Conservation (phyloP, 2,797 vertebrate genomes). For the Calcarius lapponicus region DNA sequence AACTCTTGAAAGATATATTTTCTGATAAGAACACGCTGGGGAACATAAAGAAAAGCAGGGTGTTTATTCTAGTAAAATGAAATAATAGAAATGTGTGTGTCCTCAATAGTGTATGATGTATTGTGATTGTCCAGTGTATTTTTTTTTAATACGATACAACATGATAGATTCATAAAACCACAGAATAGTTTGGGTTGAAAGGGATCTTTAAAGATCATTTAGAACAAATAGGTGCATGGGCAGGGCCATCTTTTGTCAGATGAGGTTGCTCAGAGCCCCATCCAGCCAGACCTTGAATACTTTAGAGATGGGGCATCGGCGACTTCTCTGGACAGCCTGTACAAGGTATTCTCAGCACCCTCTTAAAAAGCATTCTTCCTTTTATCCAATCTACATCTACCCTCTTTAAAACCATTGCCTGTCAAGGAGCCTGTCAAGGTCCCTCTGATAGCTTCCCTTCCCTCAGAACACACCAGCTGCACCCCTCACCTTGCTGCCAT, state of each 20-base stretch:
- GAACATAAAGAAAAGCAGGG: background rate
- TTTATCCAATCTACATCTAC: background rate
- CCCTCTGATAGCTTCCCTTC: background rate
- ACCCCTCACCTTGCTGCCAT: background rate
- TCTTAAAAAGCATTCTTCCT: background rate
- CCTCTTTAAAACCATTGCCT: background rate
- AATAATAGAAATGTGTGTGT: background rate
- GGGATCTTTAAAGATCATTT: background rate
- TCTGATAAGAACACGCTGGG: background rate
- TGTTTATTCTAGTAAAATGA: background rate
- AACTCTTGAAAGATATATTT: background rate
- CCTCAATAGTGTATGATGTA: background rate
- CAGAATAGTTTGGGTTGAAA: background rate
- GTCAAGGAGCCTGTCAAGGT: background rate
- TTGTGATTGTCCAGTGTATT: background rate
- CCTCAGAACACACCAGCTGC: background rate
- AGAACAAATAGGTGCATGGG: background rate
- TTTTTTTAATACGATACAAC: background rate
- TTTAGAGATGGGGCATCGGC: background rate
- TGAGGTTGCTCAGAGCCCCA: background rate
- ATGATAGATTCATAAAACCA: background rate
- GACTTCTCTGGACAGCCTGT: background rate
- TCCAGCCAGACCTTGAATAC: background rate
- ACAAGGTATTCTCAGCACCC: background rate
- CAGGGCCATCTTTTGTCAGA: background rate